phyloP scores from a whole-genome alignment of 2,888 invertebrate species.

The Apotomis capreana region DNA sequence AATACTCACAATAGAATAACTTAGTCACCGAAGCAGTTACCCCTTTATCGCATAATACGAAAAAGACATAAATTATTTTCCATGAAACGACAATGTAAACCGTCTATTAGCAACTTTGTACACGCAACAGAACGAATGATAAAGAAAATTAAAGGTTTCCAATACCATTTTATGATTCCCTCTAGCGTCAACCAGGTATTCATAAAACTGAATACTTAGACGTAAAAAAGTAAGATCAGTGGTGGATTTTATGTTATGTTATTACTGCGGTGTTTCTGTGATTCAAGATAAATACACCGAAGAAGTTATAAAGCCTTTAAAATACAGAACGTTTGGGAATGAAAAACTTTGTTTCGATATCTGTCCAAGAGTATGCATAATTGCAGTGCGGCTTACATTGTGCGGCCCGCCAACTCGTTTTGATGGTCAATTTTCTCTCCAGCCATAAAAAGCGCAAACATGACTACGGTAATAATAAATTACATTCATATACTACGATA shows the following conservation, averaged over 20 bases:
- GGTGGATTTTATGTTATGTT: constrained; percentile 43
- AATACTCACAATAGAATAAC: constrained; percentile 42
- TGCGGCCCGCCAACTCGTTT: constrained; percentile 57
- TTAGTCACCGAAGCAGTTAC: constrained; percentile 43
- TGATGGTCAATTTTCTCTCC: constrained; percentile 67
- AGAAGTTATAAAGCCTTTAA: constrained; percentile 28
- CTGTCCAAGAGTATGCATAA: constrained; percentile 47
- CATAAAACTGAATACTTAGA: constrained; percentile 69
- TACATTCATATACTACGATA: constrained; percentile 65
- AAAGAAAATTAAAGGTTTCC: constrained; percentile 80
- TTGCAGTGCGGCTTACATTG: constrained; percentile 61
- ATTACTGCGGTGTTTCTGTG: constrained; percentile 27
- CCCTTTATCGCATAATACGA: constrained; percentile 46
- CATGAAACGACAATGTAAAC: constrained; percentile 60
- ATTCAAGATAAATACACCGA: constrained; percentile 4
- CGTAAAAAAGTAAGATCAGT: constrained; percentile 53
- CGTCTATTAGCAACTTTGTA: constrained; percentile 72
- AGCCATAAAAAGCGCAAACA: constrained; percentile 67
- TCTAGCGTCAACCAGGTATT: constrained; percentile 74
- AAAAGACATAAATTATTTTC: constrained; percentile 53
- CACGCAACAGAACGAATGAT: constrained; percentile 72
- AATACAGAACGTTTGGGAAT: constrained; percentile 18
- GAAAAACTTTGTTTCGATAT: constrained; percentile 33
- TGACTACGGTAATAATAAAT: constrained; percentile 73
- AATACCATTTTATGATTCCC: constrained; percentile 78